Evolutionary conservation across 2,797 vertebrate genomes (phyloP), one percentile per base, ranked within the genome.

Genomic region (Cuniculus paca): DNA sequence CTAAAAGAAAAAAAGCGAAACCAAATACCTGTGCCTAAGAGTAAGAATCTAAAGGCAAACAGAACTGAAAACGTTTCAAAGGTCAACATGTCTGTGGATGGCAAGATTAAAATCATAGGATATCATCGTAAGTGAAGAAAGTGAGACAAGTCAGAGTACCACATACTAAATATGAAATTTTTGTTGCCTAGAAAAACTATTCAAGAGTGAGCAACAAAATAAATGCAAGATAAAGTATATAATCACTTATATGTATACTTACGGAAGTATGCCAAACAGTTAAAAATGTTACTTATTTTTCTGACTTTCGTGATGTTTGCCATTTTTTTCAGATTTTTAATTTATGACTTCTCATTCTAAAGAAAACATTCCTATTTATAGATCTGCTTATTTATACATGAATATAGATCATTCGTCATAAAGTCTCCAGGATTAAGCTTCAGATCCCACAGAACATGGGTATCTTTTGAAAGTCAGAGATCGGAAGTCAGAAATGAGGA

Each of bases 311-410:
- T 91, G 34, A 36, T 74, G 24, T 31, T 16, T 87, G 28, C 72
- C 34, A 90, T 42, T 88, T 90, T 90, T 83, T 60, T 13, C 36
- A 88, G 22, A 87, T 19, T 82, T 90, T 82, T 89, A 70, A 58
- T 63, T 68, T 92, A 70, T 86, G 1, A 50, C 16, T 83, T 70
- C 50, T 83, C 24, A 31, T 94, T 94, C 9, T 80, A 60, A 36
- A 70, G n/a, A 70, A 70, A 39, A 20, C 6, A 8, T 39, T 68
- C 65, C 36, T 7, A 86, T 78, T 52, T 70, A 45, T 84, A 61
- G 2, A 82, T 45, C 13, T 80, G 45, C 39, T 85, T 42, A 50
- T 36, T 75, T 75, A 19, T 13, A 22, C 14, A 48, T 75, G 36
- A 79, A 9, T 80, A 94, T 86, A 2, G 68, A 72, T 83, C 54